phyloP scores from a whole-genome alignment of 2,797 vertebrate genomes.

The Gadopsis marmoratus region DNA sequence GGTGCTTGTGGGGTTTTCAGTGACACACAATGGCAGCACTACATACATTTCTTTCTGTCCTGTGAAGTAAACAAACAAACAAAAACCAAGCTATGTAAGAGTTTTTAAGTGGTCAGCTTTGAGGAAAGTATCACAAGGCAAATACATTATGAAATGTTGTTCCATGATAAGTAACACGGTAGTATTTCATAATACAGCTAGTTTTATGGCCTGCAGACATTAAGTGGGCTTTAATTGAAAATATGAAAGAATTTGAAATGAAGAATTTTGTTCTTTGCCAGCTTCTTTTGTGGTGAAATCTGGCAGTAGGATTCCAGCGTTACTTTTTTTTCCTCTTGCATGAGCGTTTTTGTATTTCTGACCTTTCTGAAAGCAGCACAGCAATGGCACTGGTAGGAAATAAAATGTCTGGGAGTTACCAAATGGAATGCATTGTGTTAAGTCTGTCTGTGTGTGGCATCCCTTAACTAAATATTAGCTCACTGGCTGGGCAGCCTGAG shows the following conservation, averaged over 20 bases:
- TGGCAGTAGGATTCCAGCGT: slow-evolving; percentile 3
- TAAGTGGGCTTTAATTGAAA: slow-evolving; percentile 25
- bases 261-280: slow-evolving; percentile 16
- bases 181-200: slow-evolving; percentile 53
- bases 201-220: slow-evolving; percentile 38
- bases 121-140: slow-evolving; percentile 43
- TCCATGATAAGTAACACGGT: slow-evolving; percentile 56
- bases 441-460: slow-evolving; percentile 61
- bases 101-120: slow-evolving; percentile 41
- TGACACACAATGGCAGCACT: slow-evolving; percentile 29
- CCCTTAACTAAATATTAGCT: slow-evolving; percentile 69
- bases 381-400: slow-evolving; percentile 30
- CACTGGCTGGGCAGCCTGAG: slow-evolving; percentile 69
- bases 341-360: slow-evolving; percentile 28
- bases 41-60: slow-evolving; percentile 28
- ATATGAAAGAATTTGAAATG: slow-evolving; percentile 11
- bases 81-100: not conserved
- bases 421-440: slow-evolving; percentile 50
- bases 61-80: slow-evolving; percentile 39
- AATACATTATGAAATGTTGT: slow-evolving; percentile 52
- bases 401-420: slow-evolving; percentile 31
- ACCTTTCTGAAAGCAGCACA: slow-evolving; percentile 37
- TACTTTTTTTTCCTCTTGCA: slow-evolving; percentile 17
- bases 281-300: slow-evolving; percentile 27
- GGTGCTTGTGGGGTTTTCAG: slow-evolving; percentile 41